phyloP scores from a whole-genome alignment of 1,140 invertebrate genomes.

The Bombus confusus region DNA sequence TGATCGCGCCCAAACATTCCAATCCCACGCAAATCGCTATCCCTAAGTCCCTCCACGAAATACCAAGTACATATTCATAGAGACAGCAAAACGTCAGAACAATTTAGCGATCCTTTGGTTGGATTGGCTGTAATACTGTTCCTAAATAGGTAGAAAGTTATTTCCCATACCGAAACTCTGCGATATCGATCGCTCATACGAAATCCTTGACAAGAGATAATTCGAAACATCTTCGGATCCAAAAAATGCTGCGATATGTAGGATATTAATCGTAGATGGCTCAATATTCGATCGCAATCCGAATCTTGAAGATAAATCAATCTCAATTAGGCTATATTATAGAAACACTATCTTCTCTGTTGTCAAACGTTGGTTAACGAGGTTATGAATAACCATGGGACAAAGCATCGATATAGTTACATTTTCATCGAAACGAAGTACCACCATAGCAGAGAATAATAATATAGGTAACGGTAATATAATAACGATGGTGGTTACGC shows the following conservation, averaged over 20 bases:
- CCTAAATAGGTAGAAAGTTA: slow-evolving; percentile 21
- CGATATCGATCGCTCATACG: not conserved
- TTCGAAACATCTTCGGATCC: not conserved
- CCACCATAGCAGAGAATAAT: not conserved
- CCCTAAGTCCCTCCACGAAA: slow-evolving; percentile 63
- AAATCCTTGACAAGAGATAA: not conserved
- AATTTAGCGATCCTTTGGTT: slow-evolving; percentile 36
- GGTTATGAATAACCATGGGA: too few species aligned
- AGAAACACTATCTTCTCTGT: too few species aligned
- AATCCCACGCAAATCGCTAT: slow-evolving; percentile 69
- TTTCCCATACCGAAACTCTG: not conserved
- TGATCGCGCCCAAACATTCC: slow-evolving; percentile 70
- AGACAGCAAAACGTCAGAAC: slow-evolving; percentile 40
- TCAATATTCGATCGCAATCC: too few species aligned
- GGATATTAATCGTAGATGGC: too few species aligned
- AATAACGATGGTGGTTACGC: not conserved
- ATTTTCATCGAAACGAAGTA: too few species aligned
- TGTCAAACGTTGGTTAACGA: too few species aligned
- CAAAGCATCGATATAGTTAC: too few species aligned
- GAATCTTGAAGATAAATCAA: too few species aligned
- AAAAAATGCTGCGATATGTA: not conserved
- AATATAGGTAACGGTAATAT: not conserved
- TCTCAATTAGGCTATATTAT: too few species aligned
- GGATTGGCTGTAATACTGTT: not conserved
- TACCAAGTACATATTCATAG: slow-evolving; percentile 43